Percentiles rank a stretch among this genome's conserved stretches.
phyloP scores from a whole-genome alignment of 2,113 vertebrate genomes.

The Puffinus mauretanicus region DNA sequence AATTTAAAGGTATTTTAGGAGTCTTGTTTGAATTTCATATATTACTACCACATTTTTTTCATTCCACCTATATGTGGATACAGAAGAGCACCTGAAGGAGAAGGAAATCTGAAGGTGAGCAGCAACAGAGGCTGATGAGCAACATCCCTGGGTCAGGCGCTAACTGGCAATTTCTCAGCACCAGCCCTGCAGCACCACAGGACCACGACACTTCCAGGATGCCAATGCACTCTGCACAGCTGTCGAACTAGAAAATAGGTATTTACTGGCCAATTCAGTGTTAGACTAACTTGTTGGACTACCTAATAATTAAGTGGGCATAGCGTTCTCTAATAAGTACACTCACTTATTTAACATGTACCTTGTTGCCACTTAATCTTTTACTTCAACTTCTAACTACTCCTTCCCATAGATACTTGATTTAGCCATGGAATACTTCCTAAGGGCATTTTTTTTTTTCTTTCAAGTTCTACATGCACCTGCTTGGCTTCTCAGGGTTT shows the following conservation, averaged over 20 bases:
- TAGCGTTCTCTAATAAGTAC: neutral
- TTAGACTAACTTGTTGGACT: neutral
- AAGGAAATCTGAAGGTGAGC: neutral
- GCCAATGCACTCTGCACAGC: accelerated
- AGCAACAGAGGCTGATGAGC: neutral
- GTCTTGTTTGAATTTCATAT: neutral
- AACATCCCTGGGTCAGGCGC: neutral
- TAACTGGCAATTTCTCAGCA: neutral
- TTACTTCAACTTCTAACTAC: neutral
- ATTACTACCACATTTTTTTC: neutral
- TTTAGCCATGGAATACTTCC: neutral
- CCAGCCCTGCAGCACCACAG: neutral
- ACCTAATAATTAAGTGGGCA: neutral
- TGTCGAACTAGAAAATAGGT: neutral
- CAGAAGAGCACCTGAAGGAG: neutral
- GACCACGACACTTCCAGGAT: neutral
- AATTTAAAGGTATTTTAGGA: neutral
- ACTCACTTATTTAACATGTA: neutral
- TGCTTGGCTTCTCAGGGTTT: neutral
- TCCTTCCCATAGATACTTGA: neutral
- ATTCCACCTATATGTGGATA: neutral
- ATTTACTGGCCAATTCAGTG: neutral
- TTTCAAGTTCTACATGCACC: neutral
- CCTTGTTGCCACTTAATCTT: neutral
- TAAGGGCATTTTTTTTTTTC: neutral